Percentiles rank a stretch among this genome's conserved stretches.
Evolutionary conservation across 2,888 invertebrate genomes (phyloP).

Genomic region (Xiphydria camelus): DNA sequence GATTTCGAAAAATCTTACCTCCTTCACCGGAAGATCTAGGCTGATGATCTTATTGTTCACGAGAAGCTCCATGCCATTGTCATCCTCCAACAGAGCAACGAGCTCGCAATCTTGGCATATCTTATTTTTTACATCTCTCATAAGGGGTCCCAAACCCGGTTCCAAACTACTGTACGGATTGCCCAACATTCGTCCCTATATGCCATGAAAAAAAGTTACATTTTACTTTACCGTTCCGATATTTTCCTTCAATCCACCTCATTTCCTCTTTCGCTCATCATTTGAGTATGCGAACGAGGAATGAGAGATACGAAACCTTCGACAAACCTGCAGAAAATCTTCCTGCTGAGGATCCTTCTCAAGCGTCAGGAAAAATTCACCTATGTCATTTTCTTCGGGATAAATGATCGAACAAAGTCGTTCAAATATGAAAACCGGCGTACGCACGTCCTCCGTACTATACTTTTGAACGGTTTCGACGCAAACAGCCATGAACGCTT

Average conservation of each 20-base stretch:
- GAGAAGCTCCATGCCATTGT: conserved; percentile 97
- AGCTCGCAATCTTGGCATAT: conserved; percentile 98
- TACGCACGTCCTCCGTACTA: conserved; percentile 88
- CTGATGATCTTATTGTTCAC: conserved; percentile 99
- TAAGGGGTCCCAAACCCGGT: conserved; percentile 92
- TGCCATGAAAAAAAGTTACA: conserved; percentile 50
- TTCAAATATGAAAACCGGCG: conserved; percentile 98
- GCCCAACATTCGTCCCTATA: conserved; percentile 95
- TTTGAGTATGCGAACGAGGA: background rate
- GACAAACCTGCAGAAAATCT: conserved; percentile 85
- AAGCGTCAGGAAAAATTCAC: conserved; percentile 93
- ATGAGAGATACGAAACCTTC: conserved; percentile 4
- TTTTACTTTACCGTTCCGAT: background rate
- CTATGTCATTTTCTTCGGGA: conserved; percentile 95
- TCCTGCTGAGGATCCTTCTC: conserved; percentile 99
- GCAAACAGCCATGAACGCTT: conserved; percentile 96
- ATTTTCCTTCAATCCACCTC: background rate
- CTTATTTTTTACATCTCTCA: conserved; percentile 99
- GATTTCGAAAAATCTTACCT: conserved; percentile 61
- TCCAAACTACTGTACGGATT: conserved; percentile 96
- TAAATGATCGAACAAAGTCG: conserved; percentile 95
- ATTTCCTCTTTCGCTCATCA: background rate
- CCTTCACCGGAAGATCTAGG: conserved; percentile 92
- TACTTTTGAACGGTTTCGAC: conserved; percentile 93
- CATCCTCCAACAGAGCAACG: conserved; percentile 96